Percentiles rank a stretch among this genome's conserved stretches.
These are phyloP conservation scores for Anthopleura sola DNA, from an alignment of 64 coral and sea anemone species.

Conservation along the genomic window DNA sequence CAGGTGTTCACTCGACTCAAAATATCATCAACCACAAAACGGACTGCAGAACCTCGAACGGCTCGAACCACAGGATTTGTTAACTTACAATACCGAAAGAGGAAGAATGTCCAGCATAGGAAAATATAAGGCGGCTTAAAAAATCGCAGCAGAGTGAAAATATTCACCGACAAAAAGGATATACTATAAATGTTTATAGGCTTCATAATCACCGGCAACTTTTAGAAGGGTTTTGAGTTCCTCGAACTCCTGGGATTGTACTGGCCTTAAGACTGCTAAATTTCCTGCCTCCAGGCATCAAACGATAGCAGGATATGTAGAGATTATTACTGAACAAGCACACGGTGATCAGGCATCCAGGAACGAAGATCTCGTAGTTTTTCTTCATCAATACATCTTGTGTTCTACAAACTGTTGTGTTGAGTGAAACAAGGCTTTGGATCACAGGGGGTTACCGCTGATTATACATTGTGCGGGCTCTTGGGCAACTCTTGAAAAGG, in stretches of 20 bases:
- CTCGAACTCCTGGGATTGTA: conserved; percentile 53
- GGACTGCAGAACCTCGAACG: not conserved
- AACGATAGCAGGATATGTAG: conserved; percentile 39
- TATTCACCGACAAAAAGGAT: not conserved
- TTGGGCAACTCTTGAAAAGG: not conserved
- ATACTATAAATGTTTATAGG: conserved; percentile 1
- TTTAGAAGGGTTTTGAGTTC: conserved; percentile 47
- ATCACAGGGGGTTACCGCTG: not conserved
- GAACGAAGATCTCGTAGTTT: not conserved
- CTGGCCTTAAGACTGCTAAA: conserved; percentile 79
- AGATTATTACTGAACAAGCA: conserved; percentile 7
- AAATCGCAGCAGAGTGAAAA: not conserved
- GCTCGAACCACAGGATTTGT: not conserved
- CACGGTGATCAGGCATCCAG: not conserved
- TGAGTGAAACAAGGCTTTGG: not conserved
- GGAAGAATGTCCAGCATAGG: not conserved
- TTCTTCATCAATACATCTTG: conserved; percentile 22
- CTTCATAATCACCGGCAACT: conserved; percentile 65
- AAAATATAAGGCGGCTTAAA: not conserved
- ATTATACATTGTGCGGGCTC: not conserved
- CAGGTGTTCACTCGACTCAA: not conserved
- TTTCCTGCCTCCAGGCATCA: conserved; percentile 95
- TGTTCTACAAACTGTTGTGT: not conserved
- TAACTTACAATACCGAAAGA: not conserved
- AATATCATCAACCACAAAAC: not conserved